Conservation (phyloP, 2,888 invertebrate genomes). For the Cordilura impudica region DNA sequence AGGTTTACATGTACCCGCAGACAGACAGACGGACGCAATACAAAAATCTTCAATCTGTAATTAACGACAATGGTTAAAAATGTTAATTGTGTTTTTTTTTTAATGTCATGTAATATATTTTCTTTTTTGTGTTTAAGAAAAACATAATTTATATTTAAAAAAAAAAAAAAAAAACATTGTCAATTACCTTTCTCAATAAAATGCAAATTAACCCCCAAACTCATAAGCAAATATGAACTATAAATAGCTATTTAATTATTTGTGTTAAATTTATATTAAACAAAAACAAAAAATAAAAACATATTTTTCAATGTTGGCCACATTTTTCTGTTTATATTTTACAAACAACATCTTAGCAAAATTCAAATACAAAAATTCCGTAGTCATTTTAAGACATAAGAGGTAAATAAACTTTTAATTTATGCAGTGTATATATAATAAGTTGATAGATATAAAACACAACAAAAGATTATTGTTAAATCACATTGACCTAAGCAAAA, state of each 20-base stretch:
- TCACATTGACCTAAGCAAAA: slow-evolving; percentile 8
- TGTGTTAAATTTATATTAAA: background rate
- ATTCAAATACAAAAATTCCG: background rate
- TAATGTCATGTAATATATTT: slow-evolving; percentile 13
- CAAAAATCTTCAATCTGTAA: too few relatives aligned
- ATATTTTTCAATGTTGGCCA: background rate
- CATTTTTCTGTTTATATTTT: background rate
- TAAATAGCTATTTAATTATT: slow-evolving; percentile 20
- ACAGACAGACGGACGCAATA: too few relatives aligned
- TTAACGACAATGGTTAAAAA: slow-evolving; percentile 8
- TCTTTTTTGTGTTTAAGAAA: background rate
- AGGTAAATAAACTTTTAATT: slow-evolving; percentile 39
- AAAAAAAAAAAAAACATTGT: slow-evolving; percentile 10
- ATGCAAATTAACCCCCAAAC: slow-evolving; percentile 38
- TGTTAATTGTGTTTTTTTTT: background rate
- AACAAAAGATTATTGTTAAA: background rate
- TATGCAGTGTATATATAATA: background rate
- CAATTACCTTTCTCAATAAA: slow-evolving; percentile 51
- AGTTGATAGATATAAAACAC: background rate
- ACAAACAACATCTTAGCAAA: background rate
- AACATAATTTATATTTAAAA: slow-evolving; percentile 5
- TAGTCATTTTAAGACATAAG: background rate
- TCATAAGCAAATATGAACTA: background rate
- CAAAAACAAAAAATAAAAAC: background rate
- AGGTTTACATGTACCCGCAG: too few relatives aligned